Conservation (phyloP, 2,888 invertebrate genomes). For the Fabriciana adippe region DNA sequence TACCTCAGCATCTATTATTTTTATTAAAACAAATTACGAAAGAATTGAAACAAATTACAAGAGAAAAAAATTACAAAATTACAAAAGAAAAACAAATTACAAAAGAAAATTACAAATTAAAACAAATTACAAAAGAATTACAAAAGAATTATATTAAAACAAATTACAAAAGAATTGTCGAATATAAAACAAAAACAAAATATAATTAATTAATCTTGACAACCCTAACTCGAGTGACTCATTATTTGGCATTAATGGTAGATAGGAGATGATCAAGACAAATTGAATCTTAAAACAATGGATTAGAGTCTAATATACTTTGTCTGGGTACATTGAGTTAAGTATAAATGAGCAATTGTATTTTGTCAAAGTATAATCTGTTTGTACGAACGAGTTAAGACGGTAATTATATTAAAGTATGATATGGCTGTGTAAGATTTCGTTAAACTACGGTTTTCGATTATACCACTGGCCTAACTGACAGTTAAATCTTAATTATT, state of each 20-base stretch:
- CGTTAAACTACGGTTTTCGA: background rate
- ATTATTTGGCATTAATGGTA: background rate
- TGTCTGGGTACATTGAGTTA: background rate
- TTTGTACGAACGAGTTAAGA: constrained; percentile 14
- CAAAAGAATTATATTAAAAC: no score
- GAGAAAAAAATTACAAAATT: no score
- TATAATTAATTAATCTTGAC: constrained; percentile 14
- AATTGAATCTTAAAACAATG: background rate
- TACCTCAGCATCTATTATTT: background rate
- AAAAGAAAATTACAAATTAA: background rate
- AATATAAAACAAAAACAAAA: constrained; percentile 12
- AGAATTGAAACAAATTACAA: no score
- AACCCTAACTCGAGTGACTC: constrained; percentile 6
- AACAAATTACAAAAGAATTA: background rate
- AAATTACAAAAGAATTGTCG: background rate
- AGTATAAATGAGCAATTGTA: constrained; percentile 18
- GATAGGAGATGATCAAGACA: background rate
- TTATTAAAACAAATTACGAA: no score
- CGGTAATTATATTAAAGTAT: background rate
- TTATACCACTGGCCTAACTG: background rate
- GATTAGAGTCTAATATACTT: background rate
- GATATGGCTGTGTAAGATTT: background rate
- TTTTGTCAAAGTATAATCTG: constrained; percentile 22
- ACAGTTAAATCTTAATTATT: no score
- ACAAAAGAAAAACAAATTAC: no score